These are phyloP conservation scores for Neuroscelio doddi DNA, from an alignment of 2,888 invertebrate genomes.

Conservation along the genomic window DNA sequence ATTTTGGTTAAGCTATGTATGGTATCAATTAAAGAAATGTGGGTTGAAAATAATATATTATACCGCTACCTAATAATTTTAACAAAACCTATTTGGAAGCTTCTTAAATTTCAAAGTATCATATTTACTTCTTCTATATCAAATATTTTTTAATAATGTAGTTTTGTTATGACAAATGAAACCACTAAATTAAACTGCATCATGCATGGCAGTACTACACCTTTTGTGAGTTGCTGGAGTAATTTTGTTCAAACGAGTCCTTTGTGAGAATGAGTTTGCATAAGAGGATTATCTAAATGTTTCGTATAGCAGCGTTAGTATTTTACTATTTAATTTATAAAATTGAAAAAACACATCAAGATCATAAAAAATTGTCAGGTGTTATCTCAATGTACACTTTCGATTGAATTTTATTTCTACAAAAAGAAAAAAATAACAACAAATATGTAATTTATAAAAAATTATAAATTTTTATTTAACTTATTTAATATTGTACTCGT, in stretches of 20 bases:
- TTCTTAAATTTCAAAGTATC: neutral
- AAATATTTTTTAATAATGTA: conserved; percentile 4
- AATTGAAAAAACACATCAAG: conserved; percentile 5
- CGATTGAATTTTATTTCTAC: no score
- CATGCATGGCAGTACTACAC: conserved; percentile 16
- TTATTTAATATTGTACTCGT: no score
- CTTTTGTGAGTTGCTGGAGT: conserved; percentile 8
- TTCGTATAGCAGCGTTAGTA: neutral
- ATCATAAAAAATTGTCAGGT: conserved; percentile 4
- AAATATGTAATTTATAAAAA: no score
- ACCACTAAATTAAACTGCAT: conserved; percentile 10
- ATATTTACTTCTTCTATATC: neutral
- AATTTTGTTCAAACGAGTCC: conserved; percentile 24
- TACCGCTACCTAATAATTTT: no score
- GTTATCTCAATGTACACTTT: conserved; percentile 3
- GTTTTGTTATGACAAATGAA: conserved; percentile 11
- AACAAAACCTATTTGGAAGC: no score
- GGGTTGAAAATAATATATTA: no score
- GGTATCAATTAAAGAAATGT: no score
- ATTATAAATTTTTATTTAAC: no score
- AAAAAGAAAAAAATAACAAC: no score
- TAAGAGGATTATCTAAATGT: conserved; percentile 26
- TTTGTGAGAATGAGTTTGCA: conserved; percentile 20
- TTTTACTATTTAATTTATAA: neutral
- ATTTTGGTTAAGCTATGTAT: no score